Conservation (phyloP, 2,888 invertebrate genomes). For the Drosophila phalerata region DNA sequence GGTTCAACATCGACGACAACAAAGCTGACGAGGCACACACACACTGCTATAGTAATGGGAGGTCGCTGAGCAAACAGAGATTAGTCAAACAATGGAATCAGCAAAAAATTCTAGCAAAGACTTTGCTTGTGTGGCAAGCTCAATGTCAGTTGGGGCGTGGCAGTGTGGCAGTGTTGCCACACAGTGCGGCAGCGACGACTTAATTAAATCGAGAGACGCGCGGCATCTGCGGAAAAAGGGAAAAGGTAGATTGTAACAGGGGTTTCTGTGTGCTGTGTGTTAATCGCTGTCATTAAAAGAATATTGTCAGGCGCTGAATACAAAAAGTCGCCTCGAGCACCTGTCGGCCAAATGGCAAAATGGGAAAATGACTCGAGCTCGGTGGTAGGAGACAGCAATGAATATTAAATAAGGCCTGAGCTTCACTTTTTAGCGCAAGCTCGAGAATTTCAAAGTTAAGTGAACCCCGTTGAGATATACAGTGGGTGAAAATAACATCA, state of each 20-base stretch:
- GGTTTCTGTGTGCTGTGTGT: conserved; percentile 40
- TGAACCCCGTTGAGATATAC: conserved; percentile 21
- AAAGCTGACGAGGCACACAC: conserved; percentile 62
- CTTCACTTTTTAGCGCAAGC: conserved; percentile 41
- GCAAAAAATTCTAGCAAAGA: conserved; percentile 64
- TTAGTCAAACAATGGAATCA: conserved; percentile 79
- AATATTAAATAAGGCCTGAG: conserved; percentile 57
- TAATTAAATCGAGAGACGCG: conserved; percentile 70
- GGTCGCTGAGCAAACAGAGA: conserved; percentile 70
- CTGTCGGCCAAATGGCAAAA: conserved; percentile 44
- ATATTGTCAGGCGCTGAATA: conserved; percentile 74
- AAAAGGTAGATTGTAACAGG: background rate
- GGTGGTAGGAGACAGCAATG: conserved; percentile 55
- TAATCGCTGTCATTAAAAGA: conserved; percentile 80
- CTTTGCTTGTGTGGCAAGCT: background rate
- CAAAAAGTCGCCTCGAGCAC: conserved; percentile 64
- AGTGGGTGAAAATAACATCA: conserved; percentile 36
- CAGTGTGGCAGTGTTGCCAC: conserved; percentile 5
- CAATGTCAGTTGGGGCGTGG: conserved; percentile 28
- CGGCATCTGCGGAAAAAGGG: conserved; percentile 13
- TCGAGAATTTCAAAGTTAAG: conserved; percentile 55
- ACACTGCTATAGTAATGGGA: conserved; percentile 25
- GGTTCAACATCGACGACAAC: conserved; percentile 35
- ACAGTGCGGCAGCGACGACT: conserved; percentile 60
- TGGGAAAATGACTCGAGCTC: background rate